Evolutionary conservation across 2,797 vertebrate genomes (phyloP), one percentile per base, ranked within the genome.

Genomic region (Falco biarmicus): DNA sequence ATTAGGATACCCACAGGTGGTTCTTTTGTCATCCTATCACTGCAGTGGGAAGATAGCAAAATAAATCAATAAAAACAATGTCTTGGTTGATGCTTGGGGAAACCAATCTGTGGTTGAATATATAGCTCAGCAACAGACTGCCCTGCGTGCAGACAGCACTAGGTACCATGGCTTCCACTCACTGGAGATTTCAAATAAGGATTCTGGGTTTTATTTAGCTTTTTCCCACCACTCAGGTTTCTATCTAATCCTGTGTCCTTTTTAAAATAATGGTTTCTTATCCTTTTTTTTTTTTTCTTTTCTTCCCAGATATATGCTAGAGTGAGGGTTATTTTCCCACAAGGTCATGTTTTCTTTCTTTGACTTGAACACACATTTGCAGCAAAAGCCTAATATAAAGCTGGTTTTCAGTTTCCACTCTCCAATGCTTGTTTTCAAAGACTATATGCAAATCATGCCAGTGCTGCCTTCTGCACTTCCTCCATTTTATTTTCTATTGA

Each of bases 31-130:
- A 91, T 94, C 75, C 92, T 92, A 93, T 87, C 94, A 75, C 96
- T 96, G 94, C 94, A 95, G 68, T 69, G 69, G 92, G 86, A 93
- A 96, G 96, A 95, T 96, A 96, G 96, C 90, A 96, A 94, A 96
- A 97, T 96, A 96, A 97, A 96, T 96, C 96, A 96, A 96, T 96
- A 94, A 95, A 95, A 94, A 92, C 93, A 96, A 87, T 89, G 89
- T 95, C 90, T 90, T 83, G 84, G 94, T 59, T 94, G 93, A 91
- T 95, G 93, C 90, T 93, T 92, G 81, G 84, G 95, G 78, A 96
- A 95, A 95, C 84, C 81, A 89, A 71, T 89, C 88, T 83, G 80
- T 87, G 88, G 75, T 29, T 92, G 93, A 95, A 96, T 92, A 74
- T 83, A 87, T 13, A 92, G 94, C 78, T 90, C 86, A 85, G 95